Percentiles rank a stretch among this genome's conserved stretches.
Conservation (phyloP, 2,888 invertebrate genomes). For the Macropis europaea region DNA sequence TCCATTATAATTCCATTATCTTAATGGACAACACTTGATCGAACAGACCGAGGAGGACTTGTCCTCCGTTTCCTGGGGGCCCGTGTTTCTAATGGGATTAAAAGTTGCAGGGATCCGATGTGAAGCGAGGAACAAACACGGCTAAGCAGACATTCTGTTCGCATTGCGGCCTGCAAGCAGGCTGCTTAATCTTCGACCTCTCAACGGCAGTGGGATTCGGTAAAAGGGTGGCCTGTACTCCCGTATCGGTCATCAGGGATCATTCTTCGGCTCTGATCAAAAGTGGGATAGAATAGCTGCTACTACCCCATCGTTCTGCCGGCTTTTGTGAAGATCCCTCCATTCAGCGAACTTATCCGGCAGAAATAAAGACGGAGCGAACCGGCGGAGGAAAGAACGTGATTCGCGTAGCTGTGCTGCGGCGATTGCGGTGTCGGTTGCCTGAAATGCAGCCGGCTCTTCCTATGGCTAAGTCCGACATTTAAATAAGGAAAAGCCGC, state of each 20-base stretch:
- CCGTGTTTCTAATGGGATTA: constrained; percentile 2
- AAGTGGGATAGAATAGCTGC: constrained; percentile 16
- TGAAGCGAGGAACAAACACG: constrained; percentile 3
- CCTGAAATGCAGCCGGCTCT: constrained; percentile 14
- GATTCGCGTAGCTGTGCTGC: constrained; percentile 27
- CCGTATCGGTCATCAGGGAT: constrained; percentile 30
- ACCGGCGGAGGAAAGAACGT: constrained; percentile 22
- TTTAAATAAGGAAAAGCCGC: constrained; percentile 34
- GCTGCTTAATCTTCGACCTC: constrained; percentile 29
- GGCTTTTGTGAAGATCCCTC: constrained; percentile 17
- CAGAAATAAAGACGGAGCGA: constrained; percentile 23
- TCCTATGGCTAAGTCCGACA: not conserved
- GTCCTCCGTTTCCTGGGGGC: too few relatives aligned
- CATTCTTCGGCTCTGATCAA: constrained; percentile 25
- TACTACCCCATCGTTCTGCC: not conserved
- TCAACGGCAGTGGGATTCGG: not conserved
- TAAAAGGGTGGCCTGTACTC: not conserved
- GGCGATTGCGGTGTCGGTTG: constrained; percentile 25
- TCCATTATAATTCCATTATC: not conserved
- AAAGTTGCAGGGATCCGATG: not conserved
- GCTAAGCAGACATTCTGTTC: not conserved
- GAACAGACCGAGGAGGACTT: not conserved
- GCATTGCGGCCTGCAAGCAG: not conserved
- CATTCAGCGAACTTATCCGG: constrained; percentile 33
- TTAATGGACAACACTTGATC: not conserved